Evolutionary conservation across 2,888 invertebrate species (phyloP), one percentile per base, ranked within the genome.

Genomic region (Anoncus sp.): DNA sequence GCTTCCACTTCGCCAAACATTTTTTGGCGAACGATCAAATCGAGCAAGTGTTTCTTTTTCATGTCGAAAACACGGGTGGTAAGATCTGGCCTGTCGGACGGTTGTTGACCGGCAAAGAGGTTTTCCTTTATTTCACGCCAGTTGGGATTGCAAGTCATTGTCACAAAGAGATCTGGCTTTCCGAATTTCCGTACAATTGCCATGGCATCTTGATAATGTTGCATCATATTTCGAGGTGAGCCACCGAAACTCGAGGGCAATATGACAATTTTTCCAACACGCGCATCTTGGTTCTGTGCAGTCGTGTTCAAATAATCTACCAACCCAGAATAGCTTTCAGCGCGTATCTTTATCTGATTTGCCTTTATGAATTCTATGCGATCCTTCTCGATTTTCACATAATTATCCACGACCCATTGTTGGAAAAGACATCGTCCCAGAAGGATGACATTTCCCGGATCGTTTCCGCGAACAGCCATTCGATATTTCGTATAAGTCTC

Each of bases 121-220:
- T 88, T 86, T 62, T 87, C 85, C 27, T 49, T 55, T 16, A 92
- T 90, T 84, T 92, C 91, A 91, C 31, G 31, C 31, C 91, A 92
- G 67, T 87, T 87, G 2, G 90, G 91, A 83, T 91, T 92, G 75
- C 90, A 90, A 1, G 92, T 91, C 80, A 91, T 86, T n/a, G 91
- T 92, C 5, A 92, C 80, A 80, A 92, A 92, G n/a, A 91, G 80
- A 80, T 90, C 88, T 24, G 92, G 91, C 74, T 87, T 87, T 20
- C 92, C 92, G 86, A 81, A 89, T 74, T 88, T 87, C 31, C 86
- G 45, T 3, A 92, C 91, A 59, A 91, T 88, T 14, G 90, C 83
- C 91, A 92, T 92, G 0, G 90, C 88, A 86, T 92, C 91, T 78
- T 92, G 89, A 80, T 87, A 90, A 40, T 86, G 83, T 83, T 91